These are phyloP conservation scores for Araneus ventricosus DNA, from an alignment of 1,140 invertebrate genomes.

Conservation along the genomic window DNA sequence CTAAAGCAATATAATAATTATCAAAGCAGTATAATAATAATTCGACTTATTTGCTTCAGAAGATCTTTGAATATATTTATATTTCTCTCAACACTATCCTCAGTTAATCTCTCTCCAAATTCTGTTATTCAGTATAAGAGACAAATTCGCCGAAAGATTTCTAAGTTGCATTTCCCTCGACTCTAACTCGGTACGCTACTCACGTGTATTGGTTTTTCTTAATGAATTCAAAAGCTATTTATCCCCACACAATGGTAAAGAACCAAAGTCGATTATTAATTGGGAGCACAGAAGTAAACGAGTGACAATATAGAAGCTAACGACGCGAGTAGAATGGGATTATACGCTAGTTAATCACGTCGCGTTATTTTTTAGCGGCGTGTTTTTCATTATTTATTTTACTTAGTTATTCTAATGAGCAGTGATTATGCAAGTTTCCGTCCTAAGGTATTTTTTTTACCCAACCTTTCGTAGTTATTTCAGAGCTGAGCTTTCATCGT, in stretches of 20 bases:
- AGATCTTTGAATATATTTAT: too few species aligned
- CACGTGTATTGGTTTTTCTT: constrained; percentile 8
- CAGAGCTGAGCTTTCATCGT: constrained; percentile 19
- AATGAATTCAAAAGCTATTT: background rate
- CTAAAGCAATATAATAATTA: too few species aligned
- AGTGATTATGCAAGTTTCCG: constrained; percentile 67
- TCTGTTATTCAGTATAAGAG: too few species aligned
- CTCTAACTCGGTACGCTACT: background rate
- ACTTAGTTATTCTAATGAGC: constrained; percentile 66
- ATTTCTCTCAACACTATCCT: too few species aligned
- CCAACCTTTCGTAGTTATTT: background rate
- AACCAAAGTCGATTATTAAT: constrained; percentile 28
- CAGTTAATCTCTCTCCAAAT: too few species aligned
- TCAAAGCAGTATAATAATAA: too few species aligned
- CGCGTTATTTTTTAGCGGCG: constrained; percentile 23
- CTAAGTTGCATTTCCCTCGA: background rate
- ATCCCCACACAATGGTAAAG: constrained; percentile 23
- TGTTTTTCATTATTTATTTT: constrained; percentile 62
- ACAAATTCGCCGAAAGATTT: too few species aligned
- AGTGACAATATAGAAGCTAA: constrained; percentile 56
- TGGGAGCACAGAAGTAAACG: constrained; percentile 20
- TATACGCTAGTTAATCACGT: constrained; percentile 55
- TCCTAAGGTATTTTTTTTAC: constrained; percentile 31
- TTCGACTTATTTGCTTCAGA: too few species aligned
- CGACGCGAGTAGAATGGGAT: constrained; percentile 51